Base-by-base conservation (phyloP, 1,140 invertebrate genomes). In the Hypsibius dujardini region DNA sequence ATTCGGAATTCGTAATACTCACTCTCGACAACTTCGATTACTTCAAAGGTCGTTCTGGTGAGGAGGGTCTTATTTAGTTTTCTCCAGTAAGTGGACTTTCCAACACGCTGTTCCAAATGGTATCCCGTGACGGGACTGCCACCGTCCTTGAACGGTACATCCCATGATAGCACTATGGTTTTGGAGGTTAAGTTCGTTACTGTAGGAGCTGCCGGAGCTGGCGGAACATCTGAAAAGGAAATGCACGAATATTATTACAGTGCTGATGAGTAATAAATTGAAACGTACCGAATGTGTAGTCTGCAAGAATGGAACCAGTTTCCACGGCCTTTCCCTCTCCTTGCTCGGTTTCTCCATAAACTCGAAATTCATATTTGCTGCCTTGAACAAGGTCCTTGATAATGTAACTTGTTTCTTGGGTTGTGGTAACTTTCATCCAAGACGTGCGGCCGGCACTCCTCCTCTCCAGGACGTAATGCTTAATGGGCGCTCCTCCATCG, bases 391-490 rank as follows among this genome's bases (percentile, higher is more conserved):
- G 80, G 80, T 89, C 89, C 1, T 86, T 87, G 1, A 97, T 90
- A 40, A 86, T 86, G 40, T 88, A 90, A 7, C 0, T 67, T 42
- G 42, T 67, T 45, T 67, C 62, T 45, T 67, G 12, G 12, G 62
- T 67, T 7, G 62, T 67, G 62, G 62, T 67, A 12, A 67, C 62
- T 7, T 42, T 12, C 12, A 40, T 67, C 62, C 62, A 67, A 7
- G 12, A 15, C 3, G 62, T 67, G 12, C 40, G 12, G 12, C 62
- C 62, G 75, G 76, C 50, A 78, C 77, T 76, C 46, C 76, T 84
- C 80, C 98, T 99, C 80, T 99, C 95, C 2, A 99, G 88, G 70
- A 93, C 86, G 78, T 99, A 99, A 42, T 91, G 91, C 60, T 88
- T 88, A n/a, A 98, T 85, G 2, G 92, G 92, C 77, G 91, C 88